These are phyloP conservation scores for Mastigias papua DNA, from an alignment of 30 jellyfish, hydroid and myxozoan genomes.

Conservation along the genomic window DNA sequence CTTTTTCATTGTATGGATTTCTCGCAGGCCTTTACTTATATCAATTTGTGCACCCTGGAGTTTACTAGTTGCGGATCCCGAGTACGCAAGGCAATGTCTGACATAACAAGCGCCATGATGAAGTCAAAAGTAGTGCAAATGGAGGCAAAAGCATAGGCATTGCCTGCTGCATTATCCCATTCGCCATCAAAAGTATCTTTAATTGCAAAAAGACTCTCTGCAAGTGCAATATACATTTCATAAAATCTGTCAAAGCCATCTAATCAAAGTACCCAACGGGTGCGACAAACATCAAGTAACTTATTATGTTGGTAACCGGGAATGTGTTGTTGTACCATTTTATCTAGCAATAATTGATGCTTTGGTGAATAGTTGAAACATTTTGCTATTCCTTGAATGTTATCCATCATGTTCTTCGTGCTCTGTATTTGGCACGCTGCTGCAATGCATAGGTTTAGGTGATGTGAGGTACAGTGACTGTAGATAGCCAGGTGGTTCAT, in stretches of 20 bases:
- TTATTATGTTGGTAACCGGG: slow-evolving; percentile 7
- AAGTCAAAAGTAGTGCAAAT: slow-evolving; percentile 4
- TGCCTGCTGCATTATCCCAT: not conserved
- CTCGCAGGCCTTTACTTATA: not conserved
- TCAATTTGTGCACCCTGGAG: slow-evolving; percentile 8
- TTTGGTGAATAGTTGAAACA: slow-evolving; percentile 13
- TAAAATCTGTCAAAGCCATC: slow-evolving; percentile 18
- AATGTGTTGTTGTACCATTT: not conserved
- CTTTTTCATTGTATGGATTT: slow-evolving; percentile 1
- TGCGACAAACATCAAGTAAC: not conserved
- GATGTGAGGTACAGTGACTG: not conserved
- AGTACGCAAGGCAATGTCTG: not conserved
- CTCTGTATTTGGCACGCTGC: slow-evolving; percentile 7
- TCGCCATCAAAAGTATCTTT: not conserved
- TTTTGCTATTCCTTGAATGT: not conserved
- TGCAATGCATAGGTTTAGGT: not conserved
- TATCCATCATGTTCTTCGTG: not conserved
- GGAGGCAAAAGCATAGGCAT: slow-evolving; percentile 4
- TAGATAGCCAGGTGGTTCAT: slow-evolving; percentile 4
- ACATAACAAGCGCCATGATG: not conserved
- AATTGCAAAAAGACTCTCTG: slow-evolving; percentile 6
- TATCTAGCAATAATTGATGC: not conserved
- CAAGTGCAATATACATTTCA: not conserved
- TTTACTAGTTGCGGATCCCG: slow-evolving; percentile 1
- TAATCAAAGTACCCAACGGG: not conserved